Conservation (phyloP, 1,140 invertebrate genomes). For the Drosophila micromelanica region DNA sequence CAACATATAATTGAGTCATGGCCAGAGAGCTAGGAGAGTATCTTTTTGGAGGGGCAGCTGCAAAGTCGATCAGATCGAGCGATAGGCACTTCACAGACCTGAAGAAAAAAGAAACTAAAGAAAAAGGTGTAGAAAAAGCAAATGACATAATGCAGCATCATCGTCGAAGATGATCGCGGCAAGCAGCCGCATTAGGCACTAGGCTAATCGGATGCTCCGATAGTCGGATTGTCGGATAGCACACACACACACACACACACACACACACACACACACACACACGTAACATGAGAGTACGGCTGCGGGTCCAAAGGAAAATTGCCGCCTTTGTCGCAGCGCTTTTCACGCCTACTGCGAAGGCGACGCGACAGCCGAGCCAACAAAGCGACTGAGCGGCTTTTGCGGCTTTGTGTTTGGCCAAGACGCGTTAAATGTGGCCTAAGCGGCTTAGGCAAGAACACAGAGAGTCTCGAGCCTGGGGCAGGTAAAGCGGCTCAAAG, state of each 20-base stretch:
- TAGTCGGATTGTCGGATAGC: slow-evolving; percentile 37
- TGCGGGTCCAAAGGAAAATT: slow-evolving; percentile 48
- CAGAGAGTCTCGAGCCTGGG: slow-evolving; percentile 5
- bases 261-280: too few species aligned
- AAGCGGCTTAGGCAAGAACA: slow-evolving; percentile 59
- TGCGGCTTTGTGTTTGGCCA: slow-evolving; percentile 58
- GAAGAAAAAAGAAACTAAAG: slow-evolving; percentile 8
- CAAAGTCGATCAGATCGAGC: slow-evolving; percentile 48
- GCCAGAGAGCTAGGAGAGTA: slow-evolving; percentile 17
- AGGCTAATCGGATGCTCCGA: slow-evolving; percentile 75
- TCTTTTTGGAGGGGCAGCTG: slow-evolving; percentile 56
- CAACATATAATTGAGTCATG: slow-evolving; percentile 24
- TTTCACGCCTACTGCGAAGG: slow-evolving; percentile 68
- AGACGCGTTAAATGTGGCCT: slow-evolving; percentile 65
- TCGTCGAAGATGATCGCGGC: slow-evolving; percentile 32
- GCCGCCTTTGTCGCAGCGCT: slow-evolving; percentile 72
- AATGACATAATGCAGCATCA: slow-evolving; percentile 82
- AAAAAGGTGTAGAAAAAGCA: slow-evolving; percentile 75
- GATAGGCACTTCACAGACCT: slow-evolving; percentile 39
- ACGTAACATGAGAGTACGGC: slow-evolving; percentile 18
- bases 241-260: slow-evolving; percentile 23
- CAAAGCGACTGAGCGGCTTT: slow-evolving; percentile 17
- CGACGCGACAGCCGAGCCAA: slow-evolving; percentile 8
- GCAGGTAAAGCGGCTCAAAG: slow-evolving; percentile 40
- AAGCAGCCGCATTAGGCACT: slow-evolving; percentile 48